These are phyloP conservation scores for Triplophysa yarkandensis DNA, from an alignment of 2,797 vertebrate species.

Conservation along the genomic window DNA sequence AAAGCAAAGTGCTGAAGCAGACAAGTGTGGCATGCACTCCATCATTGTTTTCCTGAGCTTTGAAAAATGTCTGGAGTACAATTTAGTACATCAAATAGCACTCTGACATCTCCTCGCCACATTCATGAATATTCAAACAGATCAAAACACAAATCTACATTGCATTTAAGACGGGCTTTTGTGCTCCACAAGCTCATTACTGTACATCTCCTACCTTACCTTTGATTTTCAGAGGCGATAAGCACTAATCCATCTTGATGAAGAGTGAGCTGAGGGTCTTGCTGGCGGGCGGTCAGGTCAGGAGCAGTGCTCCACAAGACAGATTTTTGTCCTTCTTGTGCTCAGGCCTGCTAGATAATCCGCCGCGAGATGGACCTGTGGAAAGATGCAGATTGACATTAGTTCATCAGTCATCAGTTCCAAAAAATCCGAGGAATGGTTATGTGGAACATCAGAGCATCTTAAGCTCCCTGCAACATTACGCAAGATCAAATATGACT, in stretches of 20 bases:
- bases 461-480: neutral
- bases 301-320: constrained; percentile 68
- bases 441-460: neutral
- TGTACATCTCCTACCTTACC: constrained; percentile 77
- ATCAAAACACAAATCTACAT: constrained; percentile 31
- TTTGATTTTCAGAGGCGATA: constrained; percentile 77
- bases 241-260: constrained; percentile 77
- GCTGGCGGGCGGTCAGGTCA: constrained; percentile 67
- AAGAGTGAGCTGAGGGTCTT: constrained; percentile 50
- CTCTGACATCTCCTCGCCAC: constrained; percentile 25
- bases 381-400: neutral
- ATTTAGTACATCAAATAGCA: constrained; percentile 44
- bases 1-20: constrained; percentile 38
- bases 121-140: constrained; percentile 46
- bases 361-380: neutral
- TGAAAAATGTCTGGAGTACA: constrained; percentile 41
- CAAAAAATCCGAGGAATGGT: neutral
- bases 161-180: constrained; percentile 6
- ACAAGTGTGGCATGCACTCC: constrained; percentile 40
- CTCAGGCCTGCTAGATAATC: constrained; percentile 6
- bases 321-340: constrained; percentile 37
- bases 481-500: neutral
- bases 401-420: neutral
- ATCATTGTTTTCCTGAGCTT: constrained; percentile 29
- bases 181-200: constrained; percentile 67